Base-by-base conservation (phyloP, 2,797 vertebrate genomes). In the Furcifer pardalis region DNA sequence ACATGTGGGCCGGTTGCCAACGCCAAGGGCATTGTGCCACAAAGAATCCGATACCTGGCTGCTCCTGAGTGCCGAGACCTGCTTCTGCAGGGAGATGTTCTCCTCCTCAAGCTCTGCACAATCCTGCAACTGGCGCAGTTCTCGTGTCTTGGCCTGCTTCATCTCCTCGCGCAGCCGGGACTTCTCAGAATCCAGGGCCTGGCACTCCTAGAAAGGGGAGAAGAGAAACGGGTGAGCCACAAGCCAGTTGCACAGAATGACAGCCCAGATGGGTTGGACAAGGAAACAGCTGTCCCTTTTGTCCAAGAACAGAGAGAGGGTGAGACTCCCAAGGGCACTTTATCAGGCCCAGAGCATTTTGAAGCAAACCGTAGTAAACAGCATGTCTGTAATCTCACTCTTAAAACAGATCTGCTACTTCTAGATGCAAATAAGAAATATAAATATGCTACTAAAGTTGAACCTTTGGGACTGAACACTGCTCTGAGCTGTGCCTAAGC, bases 11-110 rank as follows among this genome's bases (percentile, higher is more conserved):
- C n/a, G 23, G 21, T 10, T 5, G 42, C 21, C 59, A 73, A 46
- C 32, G 25, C 4, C 10, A 19, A 44, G 4, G 8, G 2, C 35
- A 15, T 32, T 17, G 19, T 13, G 30, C n/a, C 7, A 27, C 5
- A 6, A 15, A 9, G 17, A 59, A n/a, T 13, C 56, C 3, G 4
- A 65, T 86, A 97, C 97, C 97, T 97, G 97, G 90, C 96, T 97
- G 92, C 97, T 96, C 88, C 95, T 97, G 6, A 98, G 95, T 74
- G 96, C 91, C 37, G 97, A 98, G 79, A 97, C 96, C 90, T 97
- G 97, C 84, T 98, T 98, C 91, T 97, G 96, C 77, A 97, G 92
- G 42, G 96, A 97, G 81, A 95, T 97, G 93, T 98, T 97, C 92
- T 98, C 97, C 83, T 98, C 97, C 87, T 98, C 97, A 72, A 98